Evolutionary conservation across 2,113 vertebrate species (phyloP).

Genomic region (Pycnonotus jocosus): DNA sequence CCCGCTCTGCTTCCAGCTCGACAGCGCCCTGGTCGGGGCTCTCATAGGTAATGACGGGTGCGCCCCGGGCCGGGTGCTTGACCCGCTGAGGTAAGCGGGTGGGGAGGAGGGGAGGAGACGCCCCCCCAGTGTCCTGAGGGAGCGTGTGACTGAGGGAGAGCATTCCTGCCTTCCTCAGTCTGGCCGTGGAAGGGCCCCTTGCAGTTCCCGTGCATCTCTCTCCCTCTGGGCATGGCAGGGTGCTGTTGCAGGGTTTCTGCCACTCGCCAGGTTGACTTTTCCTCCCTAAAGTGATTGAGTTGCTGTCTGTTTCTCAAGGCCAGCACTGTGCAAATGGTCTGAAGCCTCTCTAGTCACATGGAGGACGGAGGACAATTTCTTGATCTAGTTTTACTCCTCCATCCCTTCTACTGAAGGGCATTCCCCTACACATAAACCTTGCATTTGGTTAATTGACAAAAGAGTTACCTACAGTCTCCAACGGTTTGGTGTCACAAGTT

Average conservation of each 20-base stretch:
- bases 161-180: rapidly evolving
- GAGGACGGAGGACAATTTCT: not conserved
- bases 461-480: not conserved
- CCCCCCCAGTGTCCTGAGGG: rapidly evolving
- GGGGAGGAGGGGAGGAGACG: not conserved
- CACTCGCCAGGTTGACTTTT: rapidly evolving
- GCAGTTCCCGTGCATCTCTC: rapidly evolving
- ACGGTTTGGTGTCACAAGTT: rapidly evolving
- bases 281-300: rapidly evolving
- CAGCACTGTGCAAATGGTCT: not conserved
- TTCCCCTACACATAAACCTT: not conserved
- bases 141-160: rapidly evolving
- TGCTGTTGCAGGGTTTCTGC: not conserved
- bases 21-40: slow-evolving; percentile 68
- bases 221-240: rapidly evolving
- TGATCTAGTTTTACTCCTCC: not conserved
- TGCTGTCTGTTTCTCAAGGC: not conserved
- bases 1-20: slow-evolving; percentile 71
- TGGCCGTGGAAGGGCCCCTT: rapidly evolving
- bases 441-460: rapidly evolving
- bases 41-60: slow-evolving; percentile 75
- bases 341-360: rapidly evolving
- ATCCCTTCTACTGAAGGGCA: not conserved
- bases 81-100: not conserved
- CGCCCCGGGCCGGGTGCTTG: rapidly evolving